Conservation (phyloP, 2,113 vertebrate species). For the Xenopus borealis region DNA sequence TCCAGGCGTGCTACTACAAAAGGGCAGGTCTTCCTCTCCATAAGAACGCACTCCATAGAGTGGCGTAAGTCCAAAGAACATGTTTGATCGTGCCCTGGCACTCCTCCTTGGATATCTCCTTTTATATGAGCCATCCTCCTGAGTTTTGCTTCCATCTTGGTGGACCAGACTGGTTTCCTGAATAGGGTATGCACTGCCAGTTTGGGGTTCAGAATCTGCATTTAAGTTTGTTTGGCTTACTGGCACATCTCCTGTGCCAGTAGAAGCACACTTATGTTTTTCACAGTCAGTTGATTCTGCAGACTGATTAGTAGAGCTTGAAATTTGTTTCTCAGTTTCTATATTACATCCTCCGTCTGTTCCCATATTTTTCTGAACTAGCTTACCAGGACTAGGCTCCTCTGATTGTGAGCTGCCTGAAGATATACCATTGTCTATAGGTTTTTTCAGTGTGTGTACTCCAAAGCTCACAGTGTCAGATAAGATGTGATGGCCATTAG, state of each 20-base stretch:
- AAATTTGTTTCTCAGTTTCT: constrained; percentile 30
- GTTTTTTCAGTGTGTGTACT: neutral
- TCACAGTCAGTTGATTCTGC: constrained; percentile 45
- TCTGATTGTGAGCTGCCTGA: neutral
- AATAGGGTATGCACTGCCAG: constrained; percentile 53
- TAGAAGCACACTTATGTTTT: constrained; percentile 50
- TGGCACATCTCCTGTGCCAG: constrained; percentile 49
- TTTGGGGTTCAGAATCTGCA: constrained; percentile 58
- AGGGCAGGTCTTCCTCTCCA: constrained; percentile 89
- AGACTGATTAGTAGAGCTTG: constrained; percentile 48
- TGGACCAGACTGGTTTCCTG: constrained; percentile 66
- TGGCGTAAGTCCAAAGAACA: constrained; percentile 95
- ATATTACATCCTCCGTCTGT: constrained; percentile 48
- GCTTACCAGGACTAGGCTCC: constrained; percentile 67
- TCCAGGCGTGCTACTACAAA: constrained; percentile 79
- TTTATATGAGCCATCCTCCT: constrained; percentile 88
- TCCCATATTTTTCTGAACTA: constrained; percentile 78
- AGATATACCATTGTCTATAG: neutral
- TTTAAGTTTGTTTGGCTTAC: constrained; percentile 52
- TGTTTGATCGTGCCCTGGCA: constrained; percentile 91
- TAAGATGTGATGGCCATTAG: constrained; percentile 17
- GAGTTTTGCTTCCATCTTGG: constrained; percentile 77
- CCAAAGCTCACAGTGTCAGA: neutral
- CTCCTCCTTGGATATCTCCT: constrained; percentile 92
- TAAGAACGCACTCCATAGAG: constrained; percentile 95